phyloP scores from a whole-genome alignment of 2,797 vertebrate genomes.

The Mormyrus proboscirostris region DNA sequence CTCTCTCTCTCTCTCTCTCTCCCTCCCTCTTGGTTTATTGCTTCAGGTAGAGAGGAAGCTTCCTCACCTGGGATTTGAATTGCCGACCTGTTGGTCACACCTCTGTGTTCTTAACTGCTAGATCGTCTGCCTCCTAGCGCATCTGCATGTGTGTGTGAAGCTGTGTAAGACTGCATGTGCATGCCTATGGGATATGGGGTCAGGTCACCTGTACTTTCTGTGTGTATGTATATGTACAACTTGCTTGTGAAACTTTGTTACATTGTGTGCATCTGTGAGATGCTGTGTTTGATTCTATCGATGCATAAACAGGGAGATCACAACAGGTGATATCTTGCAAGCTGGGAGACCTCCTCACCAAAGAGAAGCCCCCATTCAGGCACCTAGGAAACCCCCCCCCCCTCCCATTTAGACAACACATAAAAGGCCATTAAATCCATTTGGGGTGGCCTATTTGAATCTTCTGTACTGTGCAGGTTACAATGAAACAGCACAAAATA shows the following conservation, averaged over 20 bases:
- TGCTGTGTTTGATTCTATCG: background rate
- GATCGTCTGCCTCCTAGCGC: background rate
- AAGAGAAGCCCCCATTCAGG: slow-evolving; percentile 19
- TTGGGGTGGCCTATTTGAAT: slow-evolving; percentile 51
- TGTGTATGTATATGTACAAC: background rate
- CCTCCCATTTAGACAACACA: slow-evolving; percentile 43
- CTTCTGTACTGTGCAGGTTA: slow-evolving; percentile 40
- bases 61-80: background rate
- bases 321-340: slow-evolving; percentile 33
- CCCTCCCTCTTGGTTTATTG: background rate
- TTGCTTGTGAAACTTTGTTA: background rate
- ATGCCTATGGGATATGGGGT: background rate
- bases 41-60: background rate
- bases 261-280: background rate
- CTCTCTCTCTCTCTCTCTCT: background rate
- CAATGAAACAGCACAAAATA: slow-evolving; percentile 37
- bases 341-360: slow-evolving; percentile 9
- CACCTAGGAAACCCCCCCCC: background rate
- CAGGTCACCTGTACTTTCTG: background rate
- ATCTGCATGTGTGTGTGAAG: background rate
- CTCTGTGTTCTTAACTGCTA: background rate
- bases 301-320: background rate
- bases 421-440: slow-evolving; percentile 56
- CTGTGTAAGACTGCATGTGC: background rate
- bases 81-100: background rate